Evolutionary conservation across 2,888 invertebrate species (phyloP).

Genomic region (Beris chalybata): DNA sequence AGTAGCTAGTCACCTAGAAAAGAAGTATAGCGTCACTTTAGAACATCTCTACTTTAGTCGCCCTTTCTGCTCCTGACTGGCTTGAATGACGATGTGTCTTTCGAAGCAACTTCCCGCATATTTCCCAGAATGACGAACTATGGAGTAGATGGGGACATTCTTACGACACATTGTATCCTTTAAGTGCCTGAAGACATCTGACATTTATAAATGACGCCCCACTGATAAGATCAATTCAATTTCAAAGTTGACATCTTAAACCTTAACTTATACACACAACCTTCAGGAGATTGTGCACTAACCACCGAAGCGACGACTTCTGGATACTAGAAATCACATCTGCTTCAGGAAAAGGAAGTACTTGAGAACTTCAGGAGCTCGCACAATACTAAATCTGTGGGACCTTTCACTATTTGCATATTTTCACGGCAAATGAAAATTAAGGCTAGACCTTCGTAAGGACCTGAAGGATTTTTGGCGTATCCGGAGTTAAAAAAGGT

Average conservation of each 20-base stretch:
- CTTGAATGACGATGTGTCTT: slow-evolving; percentile 15
- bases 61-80: not conserved
- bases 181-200: slow-evolving; percentile 14
- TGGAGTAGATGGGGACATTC: slow-evolving; percentile 1
- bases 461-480: no score
- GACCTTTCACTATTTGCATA: slow-evolving; percentile 28
- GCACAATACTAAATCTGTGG: not conserved
- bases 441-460: not conserved
- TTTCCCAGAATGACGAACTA: slow-evolving; percentile 16
- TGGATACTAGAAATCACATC: slow-evolving; percentile 9
- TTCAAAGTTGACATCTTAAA: slow-evolving; percentile 34
- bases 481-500: no score
- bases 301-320: slow-evolving; percentile 3
- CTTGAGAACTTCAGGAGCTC: not conserved
- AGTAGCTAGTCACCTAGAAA: slow-evolving; percentile 18
- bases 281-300: slow-evolving; percentile 28
- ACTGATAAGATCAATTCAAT: slow-evolving; percentile 36
- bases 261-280: slow-evolving; percentile 33
- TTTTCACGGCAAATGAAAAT: slow-evolving; percentile 25
- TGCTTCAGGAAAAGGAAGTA: not conserved
- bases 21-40: slow-evolving; percentile 11
- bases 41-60: not conserved
- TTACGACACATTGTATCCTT: not conserved
- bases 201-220: slow-evolving; percentile 34
- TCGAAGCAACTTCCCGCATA: slow-evolving; percentile 7